Percentiles rank a stretch among this genome's conserved stretches.
These are phyloP conservation scores for Macquaria ambigua DNA, from an alignment of 2,113 vertebrate species.

Conservation along the genomic window DNA sequence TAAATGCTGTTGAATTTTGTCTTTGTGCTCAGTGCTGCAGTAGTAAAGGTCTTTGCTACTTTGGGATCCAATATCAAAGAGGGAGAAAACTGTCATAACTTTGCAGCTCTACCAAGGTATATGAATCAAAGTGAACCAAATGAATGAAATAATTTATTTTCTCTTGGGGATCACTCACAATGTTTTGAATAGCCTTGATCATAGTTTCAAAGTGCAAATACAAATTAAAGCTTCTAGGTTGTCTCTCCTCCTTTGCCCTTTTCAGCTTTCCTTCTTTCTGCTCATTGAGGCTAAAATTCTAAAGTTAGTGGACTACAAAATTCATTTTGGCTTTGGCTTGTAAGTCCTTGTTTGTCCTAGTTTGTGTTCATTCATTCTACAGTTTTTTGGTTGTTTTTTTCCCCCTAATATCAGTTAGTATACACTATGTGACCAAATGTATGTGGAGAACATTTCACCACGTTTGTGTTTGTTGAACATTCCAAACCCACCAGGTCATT, in stretches of 20 bases:
- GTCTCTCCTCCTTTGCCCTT: not conserved
- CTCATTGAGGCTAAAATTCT: not conserved
- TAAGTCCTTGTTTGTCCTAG: too few species aligned
- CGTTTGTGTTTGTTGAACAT: not conserved
- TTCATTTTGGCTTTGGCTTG: not conserved
- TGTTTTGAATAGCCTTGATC: not conserved
- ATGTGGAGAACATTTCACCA: not conserved
- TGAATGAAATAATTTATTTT: not conserved
- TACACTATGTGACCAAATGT: not conserved
- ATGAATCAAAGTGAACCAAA: not conserved
- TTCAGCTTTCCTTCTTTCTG: not conserved
- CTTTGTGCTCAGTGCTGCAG: not conserved
- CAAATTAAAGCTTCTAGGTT: not conserved
- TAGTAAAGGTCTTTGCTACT: not conserved
- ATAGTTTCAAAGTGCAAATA: constrained; percentile 12
- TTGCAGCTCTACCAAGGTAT: not conserved
- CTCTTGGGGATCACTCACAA: not conserved
- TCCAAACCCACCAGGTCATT: too few species aligned
- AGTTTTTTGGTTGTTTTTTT: not conserved
- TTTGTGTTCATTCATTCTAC: not conserved
- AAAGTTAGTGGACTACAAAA: not conserved
- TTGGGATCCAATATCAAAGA: not conserved
- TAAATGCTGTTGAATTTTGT: not conserved
- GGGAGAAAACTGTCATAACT: not conserved
- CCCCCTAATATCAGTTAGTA: not conserved